A percentile compares a stretch with the other conserved stretches of the same genome.
phyloP scores from a whole-genome alignment of 2,113 vertebrate species.

The Pao palembangensis region DNA sequence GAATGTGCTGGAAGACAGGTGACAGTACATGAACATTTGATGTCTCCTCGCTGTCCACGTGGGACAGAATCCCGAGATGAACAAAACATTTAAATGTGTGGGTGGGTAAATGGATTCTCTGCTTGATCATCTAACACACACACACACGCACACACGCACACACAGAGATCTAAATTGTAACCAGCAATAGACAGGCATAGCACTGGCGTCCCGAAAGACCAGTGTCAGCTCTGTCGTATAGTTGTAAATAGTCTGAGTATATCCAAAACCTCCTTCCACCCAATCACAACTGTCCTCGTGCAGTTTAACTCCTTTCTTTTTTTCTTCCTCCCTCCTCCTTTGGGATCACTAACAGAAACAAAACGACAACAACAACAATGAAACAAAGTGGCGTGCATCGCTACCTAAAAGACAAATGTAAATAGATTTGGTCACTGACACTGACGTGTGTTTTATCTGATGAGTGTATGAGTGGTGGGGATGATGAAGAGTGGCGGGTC shows the following conservation, averaged over 20 bases:
- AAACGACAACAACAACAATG: no score
- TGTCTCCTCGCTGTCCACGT: constrained; percentile 26
- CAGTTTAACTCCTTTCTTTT: constrained; percentile 71
- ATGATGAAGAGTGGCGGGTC: constrained; percentile 9
- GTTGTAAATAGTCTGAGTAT: constrained; percentile 66
- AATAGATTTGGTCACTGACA: constrained; percentile 17
- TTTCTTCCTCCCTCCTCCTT: constrained; percentile 57
- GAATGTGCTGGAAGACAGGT: constrained; percentile 56
- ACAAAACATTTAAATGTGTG: not conserved
- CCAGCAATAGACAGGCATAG: constrained; percentile 64
- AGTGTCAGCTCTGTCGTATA: constrained; percentile 51
- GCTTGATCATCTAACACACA: constrained; percentile 38
- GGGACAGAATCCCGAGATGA: constrained; percentile 3
- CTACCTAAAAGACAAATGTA: constrained; percentile 26
- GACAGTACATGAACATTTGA: constrained; percentile 30
- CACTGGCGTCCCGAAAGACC: constrained; percentile 48
- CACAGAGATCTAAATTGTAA: constrained; percentile 69
- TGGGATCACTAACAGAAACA: constrained; percentile 33
- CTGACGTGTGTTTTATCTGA: not conserved
- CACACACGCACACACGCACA: constrained; percentile 25
- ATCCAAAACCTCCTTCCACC: constrained; percentile 50
- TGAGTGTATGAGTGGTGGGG: constrained; percentile 5
- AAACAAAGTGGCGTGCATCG: not conserved
- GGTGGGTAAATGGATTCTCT: constrained; percentile 41
- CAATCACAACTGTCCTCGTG: constrained; percentile 54